Conservation (phyloP, 1,140 invertebrate genomes). For the Psix sp. region DNA sequence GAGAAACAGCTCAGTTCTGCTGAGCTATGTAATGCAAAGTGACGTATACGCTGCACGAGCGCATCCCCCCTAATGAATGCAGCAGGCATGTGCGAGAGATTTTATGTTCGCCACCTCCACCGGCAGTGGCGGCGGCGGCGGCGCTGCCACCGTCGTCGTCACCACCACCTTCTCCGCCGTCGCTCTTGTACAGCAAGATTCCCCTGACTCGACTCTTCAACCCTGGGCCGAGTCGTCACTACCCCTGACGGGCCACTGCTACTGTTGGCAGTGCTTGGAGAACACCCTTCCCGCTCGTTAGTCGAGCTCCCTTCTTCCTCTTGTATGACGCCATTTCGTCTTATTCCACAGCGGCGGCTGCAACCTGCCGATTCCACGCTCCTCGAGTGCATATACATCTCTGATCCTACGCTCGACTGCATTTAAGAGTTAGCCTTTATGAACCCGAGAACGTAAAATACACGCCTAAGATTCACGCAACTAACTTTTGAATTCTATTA, state of each 20-base stretch:
- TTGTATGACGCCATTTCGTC: conserved; percentile 37
- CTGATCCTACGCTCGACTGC: conserved; percentile 18
- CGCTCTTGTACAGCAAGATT: conserved; percentile 28
- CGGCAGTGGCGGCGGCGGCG: conserved; percentile 63
- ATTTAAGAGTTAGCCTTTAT: conserved; percentile 15
- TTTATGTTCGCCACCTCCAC: conserved; percentile 75
- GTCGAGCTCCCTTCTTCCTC: conserved; percentile 34
- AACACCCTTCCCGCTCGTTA: conserved; percentile 52
- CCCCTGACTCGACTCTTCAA: conserved; percentile 52
- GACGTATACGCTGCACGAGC: conserved; percentile 73
- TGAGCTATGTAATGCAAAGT: conserved; percentile 63
- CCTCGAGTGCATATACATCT: conserved; percentile 14
- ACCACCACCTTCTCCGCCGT: conserved; percentile 35
- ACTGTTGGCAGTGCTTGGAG: conserved; percentile 42
- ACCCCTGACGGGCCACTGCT: conserved; percentile 65
- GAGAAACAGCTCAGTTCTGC: conserved; percentile 8
- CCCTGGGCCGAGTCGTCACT: conserved; percentile 66
- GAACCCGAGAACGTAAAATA: conserved; percentile 19
- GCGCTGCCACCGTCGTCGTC: conserved; percentile 65
- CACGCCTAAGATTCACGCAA: conserved; percentile 20
- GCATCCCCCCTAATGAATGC: conserved; percentile 76
- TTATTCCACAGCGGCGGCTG: conserved; percentile 39
- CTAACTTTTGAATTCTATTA: conserved; percentile 7
- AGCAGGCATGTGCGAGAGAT: conserved; percentile 77
- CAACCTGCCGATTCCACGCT: conserved; percentile 42